A percentile compares a stretch with the other conserved stretches of the same genome.
Evolutionary conservation across 2,113 vertebrate genomes (phyloP).

Genomic region (Spilogale gracilis): DNA sequence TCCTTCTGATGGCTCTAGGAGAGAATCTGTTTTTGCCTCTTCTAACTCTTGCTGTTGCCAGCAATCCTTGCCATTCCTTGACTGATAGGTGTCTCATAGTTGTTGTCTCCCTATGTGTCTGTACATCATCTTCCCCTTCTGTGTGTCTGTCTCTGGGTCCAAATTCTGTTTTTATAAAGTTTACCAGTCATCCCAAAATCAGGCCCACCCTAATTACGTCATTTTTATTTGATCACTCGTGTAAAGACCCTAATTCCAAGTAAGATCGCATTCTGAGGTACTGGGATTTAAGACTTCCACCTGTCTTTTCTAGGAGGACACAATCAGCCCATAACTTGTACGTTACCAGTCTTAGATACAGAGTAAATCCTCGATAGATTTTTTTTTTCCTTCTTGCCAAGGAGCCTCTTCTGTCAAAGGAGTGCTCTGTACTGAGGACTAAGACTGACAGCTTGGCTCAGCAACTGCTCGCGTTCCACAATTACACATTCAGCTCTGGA

Average conservation of each 20-base stretch:
- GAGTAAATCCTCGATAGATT: not conserved
- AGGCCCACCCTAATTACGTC: not conserved
- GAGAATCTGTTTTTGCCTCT: not conserved
- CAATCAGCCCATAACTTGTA: not conserved
- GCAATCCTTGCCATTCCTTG: not conserved
- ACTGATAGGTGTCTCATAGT: not conserved
- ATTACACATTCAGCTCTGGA: not conserved
- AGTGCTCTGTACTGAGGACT: not conserved
- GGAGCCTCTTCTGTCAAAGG: not conserved
- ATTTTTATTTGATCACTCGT: not conserved
- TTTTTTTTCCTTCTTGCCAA: not conserved
- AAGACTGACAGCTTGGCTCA: not conserved
- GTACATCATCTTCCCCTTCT: not conserved
- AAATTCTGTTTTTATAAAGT: not conserved
- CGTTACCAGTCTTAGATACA: not conserved
- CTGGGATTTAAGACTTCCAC: not conserved
- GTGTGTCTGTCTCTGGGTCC: not conserved
- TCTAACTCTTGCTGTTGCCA: not conserved
- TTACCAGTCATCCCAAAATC: not conserved
- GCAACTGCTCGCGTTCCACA: rapidly evolving
- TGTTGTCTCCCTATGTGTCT: not conserved
- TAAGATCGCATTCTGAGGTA: not conserved
- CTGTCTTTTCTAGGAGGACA: not conserved
- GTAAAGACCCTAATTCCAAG: not conserved
- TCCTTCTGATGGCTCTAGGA: not conserved